Evolutionary conservation across 1,140 invertebrate genomes (phyloP).

Genomic region (Bombus balteatus): DNA sequence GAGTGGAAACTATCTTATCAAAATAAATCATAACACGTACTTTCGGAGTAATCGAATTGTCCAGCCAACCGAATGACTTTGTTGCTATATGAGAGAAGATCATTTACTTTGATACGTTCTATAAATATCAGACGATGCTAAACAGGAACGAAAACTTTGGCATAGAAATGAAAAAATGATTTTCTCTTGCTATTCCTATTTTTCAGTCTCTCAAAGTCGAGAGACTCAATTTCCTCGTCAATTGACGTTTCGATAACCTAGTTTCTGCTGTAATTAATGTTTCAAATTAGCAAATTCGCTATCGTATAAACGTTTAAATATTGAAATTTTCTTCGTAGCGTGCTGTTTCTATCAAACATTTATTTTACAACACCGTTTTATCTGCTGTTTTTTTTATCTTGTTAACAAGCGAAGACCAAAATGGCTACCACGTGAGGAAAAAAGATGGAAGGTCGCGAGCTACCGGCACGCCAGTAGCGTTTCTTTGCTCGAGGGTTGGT

Average conservation of each 20-base stretch:
- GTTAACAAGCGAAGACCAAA: neutral
- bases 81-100: neutral
- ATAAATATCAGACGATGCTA: too few species aligned
- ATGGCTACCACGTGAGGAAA: neutral
- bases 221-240: neutral
- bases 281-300: neutral
- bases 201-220: too few species aligned
- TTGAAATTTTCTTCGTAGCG: neutral
- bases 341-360: neutral
- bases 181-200: neutral
- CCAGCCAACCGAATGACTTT: neutral
- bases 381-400: neutral
- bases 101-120: too few species aligned
- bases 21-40: neutral
- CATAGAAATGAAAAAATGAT: neutral
- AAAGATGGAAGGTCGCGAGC: constrained; percentile 35
- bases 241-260: neutral
- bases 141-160: too few species aligned
- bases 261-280: neutral
- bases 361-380: neutral
- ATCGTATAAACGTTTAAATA: neutral
- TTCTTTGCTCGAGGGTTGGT: constrained; percentile 44
- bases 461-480: constrained; percentile 47
- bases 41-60: neutral
- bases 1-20: neutral